Base-by-base conservation (phyloP, 2,113 vertebrate genomes). In the Sinocyclocheilus grahami region DNA sequence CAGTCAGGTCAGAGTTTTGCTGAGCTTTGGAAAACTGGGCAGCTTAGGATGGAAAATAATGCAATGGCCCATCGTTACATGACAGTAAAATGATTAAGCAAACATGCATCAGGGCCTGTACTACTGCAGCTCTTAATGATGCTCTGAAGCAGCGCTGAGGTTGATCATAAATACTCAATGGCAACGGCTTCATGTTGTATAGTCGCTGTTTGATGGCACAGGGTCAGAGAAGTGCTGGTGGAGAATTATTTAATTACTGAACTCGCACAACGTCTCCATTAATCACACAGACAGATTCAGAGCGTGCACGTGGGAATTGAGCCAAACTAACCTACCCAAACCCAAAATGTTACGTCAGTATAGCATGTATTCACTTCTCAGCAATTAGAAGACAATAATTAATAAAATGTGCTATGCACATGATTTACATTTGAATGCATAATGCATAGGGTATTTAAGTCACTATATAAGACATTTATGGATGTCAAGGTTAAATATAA, bases 131-230 rank as follows among this genome's bases (percentile, higher is more conserved):
- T 62, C 71, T 51, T 33, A 46, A 60, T 8, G 63, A 51, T 16
- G 82, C 10, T 0, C 20, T 90, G 69, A 18, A 48, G 46, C 46
- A 12, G 46, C 46, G 2, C 46, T 12, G 46, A 48, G 86, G 71
- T 37, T 27, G 86, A 90, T 91, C 88, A 84, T 89, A 88, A 88
- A 88, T 58, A 24, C 69, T 89, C 87, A 60, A 87, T 80, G 71
- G 81, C 79, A 8, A 75, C 67, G 65, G 86, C 82, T 79, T 90
- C n/a, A 5, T 81, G 78, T 82, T 87, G 78, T 78, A 89, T 87
- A 55, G 92, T 91, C 20, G 74, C 82, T 65, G n/a, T 62, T 51
- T 62, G 84, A 87, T 30, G 13, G 48, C 71, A 62, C 86, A 67
- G 48, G 39, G 37, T 24, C 0, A 24, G 1, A n/a, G 27, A 87